Evolutionary conservation across 2,888 invertebrate species (phyloP), one percentile per base, ranked within the genome.

Genomic region (Dysmachus trigonus): DNA sequence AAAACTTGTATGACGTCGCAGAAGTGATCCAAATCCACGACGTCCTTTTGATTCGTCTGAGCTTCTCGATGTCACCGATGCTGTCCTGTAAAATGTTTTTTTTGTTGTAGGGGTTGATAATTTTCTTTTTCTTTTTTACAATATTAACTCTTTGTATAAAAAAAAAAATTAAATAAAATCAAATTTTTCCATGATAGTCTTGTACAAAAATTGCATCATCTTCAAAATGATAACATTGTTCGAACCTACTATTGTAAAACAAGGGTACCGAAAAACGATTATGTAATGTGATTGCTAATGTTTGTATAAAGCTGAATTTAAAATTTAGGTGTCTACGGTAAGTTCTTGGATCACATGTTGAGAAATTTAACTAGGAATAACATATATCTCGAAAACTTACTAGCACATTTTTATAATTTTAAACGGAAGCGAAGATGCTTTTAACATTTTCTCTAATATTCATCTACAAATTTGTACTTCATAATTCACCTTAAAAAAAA

Each of bases 41-140:
- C 90, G 89, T 88, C 89, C 88, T 88, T 89, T 89, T 86, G 89
- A 89, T 88, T 89, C 90, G 88, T 90, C 90, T 41, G 89, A 89
- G 86, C 89, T 88, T 88, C 90, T 85, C 88, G 90, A 90, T 89
- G 90, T 89, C 88, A 90, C 87, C 87, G 90, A 90, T 88, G 89
- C 88, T 73, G 89, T 90, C 90, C 89, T 90, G 89, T 85, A 89
- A 89, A 88, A 88, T 89, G 88, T 41, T 87, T 89, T 87, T 89
- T 87, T 73, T 62, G 62, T 62, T 62, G 62, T 62, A 62, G 62
- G 62, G 62, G 62, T 22, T 62, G 62, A 22, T 62, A n/a, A 62
- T 62, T 62, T 62, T 62, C n/a, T 41, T 41, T 51, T 51, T 51
- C 8, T 53, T 8, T 53, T 62, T 62, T 18, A 22, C 22, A 62